Evolutionary conservation across 2,888 invertebrate genomes (phyloP), one percentile per base, ranked within the genome.

Genomic region (Melanotus villosus): DNA sequence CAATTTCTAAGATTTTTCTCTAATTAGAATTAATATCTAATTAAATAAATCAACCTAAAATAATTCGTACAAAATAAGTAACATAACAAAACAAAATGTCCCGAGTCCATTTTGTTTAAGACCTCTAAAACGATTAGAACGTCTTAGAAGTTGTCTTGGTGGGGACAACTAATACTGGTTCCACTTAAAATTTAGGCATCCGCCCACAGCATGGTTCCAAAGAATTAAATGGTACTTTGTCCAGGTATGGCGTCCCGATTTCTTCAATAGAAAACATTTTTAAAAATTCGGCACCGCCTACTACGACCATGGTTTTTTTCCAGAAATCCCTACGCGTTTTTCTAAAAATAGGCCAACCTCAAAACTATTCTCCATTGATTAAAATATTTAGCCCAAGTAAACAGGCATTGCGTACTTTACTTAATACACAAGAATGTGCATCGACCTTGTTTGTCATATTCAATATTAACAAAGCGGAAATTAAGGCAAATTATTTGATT

Each of bases 171-270:
- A 36, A 19, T 57, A 57, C 56, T 21, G 56, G 56, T 57, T 57
- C 56, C 56, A 57, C 56, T 57, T 18, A n/a, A 26, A 57, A 36
- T 57, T 57, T 57, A 57, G 36, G 56, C 56, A 16, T 21, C 56
- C 56, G 56, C 56, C 56, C 56, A 57, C 56, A 36, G 34, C 12
- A 16, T 34, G 56, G 56, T 21, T n/a, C 19, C 12, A 14, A 38
- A 38, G 52, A 47, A 52, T 23, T 57, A 57, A 36, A 14, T 14
- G 52, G 52, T 21, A 9, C n/a, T 16, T 52, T n/a, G 34, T 3
- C 26, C 26, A 26, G 52, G 18, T 30, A 52, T 52, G 52, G 52
- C 52, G 52, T 18, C 52, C 3, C n/a, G 26, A 52, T 47, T 47
- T 47, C 10, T 21, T 10, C 47, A 47, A 52, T 52, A 52, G 52